phyloP scores from a whole-genome alignment of 2,888 invertebrate genomes.

The Eupithecia subfuscata region DNA sequence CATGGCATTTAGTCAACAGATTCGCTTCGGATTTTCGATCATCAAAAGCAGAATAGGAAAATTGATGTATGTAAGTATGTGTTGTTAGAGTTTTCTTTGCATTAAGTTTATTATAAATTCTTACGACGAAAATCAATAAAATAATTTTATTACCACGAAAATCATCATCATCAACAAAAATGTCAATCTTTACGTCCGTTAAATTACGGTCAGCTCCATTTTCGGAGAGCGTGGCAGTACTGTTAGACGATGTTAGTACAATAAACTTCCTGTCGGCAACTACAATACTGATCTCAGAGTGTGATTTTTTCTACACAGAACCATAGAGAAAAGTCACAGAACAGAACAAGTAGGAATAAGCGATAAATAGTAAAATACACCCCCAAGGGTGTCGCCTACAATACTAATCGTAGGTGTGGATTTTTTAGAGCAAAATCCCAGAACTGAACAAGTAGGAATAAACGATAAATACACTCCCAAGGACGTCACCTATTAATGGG shows the following conservation, averaged over 20 bases:
- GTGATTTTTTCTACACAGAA: background rate
- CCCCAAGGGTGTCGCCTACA: background rate
- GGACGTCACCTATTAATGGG: background rate
- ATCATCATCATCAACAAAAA: background rate
- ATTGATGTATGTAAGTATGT: background rate
- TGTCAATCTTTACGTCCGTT: background rate
- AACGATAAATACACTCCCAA: background rate
- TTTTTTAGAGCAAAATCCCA: too few relatives aligned
- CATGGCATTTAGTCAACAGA: too few relatives aligned
- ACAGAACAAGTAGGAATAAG: background rate
- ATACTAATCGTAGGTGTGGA: too few relatives aligned
- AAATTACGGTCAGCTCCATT: background rate
- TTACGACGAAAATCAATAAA: background rate
- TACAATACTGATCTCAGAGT: background rate
- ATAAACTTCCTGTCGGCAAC: conserved; percentile 9
- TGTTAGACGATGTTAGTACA: background rate
- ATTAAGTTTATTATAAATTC: background rate
- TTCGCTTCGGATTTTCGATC: too few relatives aligned
- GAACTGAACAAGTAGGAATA: too few relatives aligned
- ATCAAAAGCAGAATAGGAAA: background rate
- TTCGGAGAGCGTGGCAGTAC: background rate
- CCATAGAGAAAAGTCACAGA: background rate
- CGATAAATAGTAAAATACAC: background rate
- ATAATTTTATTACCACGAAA: background rate
- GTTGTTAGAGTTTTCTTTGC: background rate